Conservation (phyloP, 2,888 invertebrate genomes). For the Xanthorhoe designata region DNA sequence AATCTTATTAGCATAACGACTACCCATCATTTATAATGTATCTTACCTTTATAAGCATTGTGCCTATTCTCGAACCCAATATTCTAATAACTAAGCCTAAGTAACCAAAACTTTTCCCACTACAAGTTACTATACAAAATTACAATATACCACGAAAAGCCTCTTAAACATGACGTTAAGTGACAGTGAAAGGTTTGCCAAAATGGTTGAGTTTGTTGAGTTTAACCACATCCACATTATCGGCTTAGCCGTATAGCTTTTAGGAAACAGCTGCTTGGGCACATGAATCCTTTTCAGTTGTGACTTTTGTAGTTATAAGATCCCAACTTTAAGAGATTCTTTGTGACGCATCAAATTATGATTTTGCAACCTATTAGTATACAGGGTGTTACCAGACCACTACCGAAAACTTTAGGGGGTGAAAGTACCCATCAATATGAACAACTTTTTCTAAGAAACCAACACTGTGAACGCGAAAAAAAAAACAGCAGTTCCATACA, state of each 20-base stretch:
- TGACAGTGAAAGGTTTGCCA: conserved; percentile 38
- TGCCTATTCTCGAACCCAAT: not conserved
- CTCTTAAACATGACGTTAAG: conserved; percentile 34
- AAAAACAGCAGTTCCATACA: no score
- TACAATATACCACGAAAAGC: conserved; percentile 20
- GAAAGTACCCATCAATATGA: no score
- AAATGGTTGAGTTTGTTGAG: conserved; percentile 47
- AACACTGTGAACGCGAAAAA: no score
- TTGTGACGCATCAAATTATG: no score
- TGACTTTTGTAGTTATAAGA: not conserved
- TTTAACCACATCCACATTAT: conserved; percentile 61
- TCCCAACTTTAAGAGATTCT: not conserved
- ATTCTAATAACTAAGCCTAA: not conserved
- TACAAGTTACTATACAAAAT: conserved; percentile 5
- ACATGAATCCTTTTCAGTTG: conserved; percentile 39
- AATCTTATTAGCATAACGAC: no score
- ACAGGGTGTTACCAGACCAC: no score
- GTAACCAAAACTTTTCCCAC: conserved; percentile 8
- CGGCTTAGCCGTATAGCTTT: conserved; percentile 66
- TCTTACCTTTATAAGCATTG: no score
- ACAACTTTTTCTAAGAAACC: no score
- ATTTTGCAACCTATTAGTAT: no score
- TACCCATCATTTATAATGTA: no score
- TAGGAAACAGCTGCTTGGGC: conserved; percentile 63
- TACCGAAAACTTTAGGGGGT: no score